Evolutionary conservation across 2,888 invertebrate species (phyloP).

Genomic region (Ophraella communa): DNA sequence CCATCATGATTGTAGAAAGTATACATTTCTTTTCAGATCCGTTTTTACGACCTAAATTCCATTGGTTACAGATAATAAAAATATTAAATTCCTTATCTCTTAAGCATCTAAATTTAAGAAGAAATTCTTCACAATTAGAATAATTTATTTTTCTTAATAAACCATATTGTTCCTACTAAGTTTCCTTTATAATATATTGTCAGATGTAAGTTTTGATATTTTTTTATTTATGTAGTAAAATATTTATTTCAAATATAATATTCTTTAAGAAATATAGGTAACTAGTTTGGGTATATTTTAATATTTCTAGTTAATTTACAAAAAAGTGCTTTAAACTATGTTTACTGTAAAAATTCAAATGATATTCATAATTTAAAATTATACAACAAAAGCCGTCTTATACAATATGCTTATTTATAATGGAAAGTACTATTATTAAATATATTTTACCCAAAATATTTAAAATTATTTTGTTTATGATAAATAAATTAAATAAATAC

Average conservation of each 20-base stretch:
- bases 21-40: constrained; percentile 53
- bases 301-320: background rate
- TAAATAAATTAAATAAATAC: too few species aligned
- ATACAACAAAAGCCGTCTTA: too few species aligned
- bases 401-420: too few species aligned
- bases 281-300: background rate
- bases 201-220: constrained; percentile 12
- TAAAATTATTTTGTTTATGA: too few species aligned
- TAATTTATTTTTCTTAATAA: constrained; percentile 22
- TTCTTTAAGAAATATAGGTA: background rate
- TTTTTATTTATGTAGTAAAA: background rate
- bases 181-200: constrained; percentile 31
- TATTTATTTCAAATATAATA: background rate
- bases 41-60: constrained; percentile 59
- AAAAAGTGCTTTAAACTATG: too few species aligned
- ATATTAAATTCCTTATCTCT: constrained; percentile 39
- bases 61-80: constrained; percentile 47
- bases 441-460: too few species aligned
- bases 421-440: too few species aligned
- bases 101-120: constrained; percentile 31
- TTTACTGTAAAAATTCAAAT: too few species aligned
- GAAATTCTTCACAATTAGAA: constrained; percentile 26
- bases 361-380: too few species aligned
- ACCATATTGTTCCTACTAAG: constrained; percentile 36
- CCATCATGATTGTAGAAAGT: constrained; percentile 54